phyloP scores from a whole-genome alignment of 2,888 invertebrate genomes.

The Philereme vetulata region DNA sequence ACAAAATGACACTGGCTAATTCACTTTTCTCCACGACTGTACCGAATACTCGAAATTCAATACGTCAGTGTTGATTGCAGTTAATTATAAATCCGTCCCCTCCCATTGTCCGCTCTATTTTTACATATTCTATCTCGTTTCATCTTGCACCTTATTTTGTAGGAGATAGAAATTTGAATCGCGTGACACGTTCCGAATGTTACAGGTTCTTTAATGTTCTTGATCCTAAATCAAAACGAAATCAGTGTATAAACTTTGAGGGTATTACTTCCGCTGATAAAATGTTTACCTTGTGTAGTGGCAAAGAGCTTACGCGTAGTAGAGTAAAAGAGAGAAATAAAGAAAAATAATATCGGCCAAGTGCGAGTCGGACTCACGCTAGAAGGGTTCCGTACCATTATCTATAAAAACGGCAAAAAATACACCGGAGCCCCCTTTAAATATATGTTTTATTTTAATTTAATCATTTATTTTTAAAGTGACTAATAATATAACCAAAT shows the following conservation, averaged over 20 bases:
- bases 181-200: constrained; percentile 23
- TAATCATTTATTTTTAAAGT: too few relatives aligned
- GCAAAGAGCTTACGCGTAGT: too few relatives aligned
- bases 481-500: too few relatives aligned
- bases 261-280: constrained; percentile 78
- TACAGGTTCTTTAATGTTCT: constrained; percentile 67
- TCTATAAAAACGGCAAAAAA: too few relatives aligned
- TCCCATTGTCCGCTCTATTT: constrained; percentile 77
- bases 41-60: constrained; percentile 78
- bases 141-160: constrained; percentile 19
- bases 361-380: too few relatives aligned
- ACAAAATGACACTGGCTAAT: too few relatives aligned
- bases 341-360: too few relatives aligned
- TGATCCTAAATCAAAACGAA: constrained; percentile 75
- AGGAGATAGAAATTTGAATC: constrained; percentile 42
- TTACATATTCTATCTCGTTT: constrained; percentile 41
- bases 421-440: too few relatives aligned
- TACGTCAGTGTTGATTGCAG: constrained; percentile 83
- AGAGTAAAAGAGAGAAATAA: too few relatives aligned
- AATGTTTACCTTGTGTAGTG: constrained; percentile 61
- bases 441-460: too few relatives aligned
- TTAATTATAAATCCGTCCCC: constrained; percentile 83
- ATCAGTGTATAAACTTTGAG: constrained; percentile 73
- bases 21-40: constrained; percentile 50
- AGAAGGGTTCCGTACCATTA: too few relatives aligned